A percentile compares a stretch with the other conserved stretches of the same genome.
Evolutionary conservation across 1,140 invertebrate species (phyloP).

Genomic region (Brachionus rotundiformis): DNA sequence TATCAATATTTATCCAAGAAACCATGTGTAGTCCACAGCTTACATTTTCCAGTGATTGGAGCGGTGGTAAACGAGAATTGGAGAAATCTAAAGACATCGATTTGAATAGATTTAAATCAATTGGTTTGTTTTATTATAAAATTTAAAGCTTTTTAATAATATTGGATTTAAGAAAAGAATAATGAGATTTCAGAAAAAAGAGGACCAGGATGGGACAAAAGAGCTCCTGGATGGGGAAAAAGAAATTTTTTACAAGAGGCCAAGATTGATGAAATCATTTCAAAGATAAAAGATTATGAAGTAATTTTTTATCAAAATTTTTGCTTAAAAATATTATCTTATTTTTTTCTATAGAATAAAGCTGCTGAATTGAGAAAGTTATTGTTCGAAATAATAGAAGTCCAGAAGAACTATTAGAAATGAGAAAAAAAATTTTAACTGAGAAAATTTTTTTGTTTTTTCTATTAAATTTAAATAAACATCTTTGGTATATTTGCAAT

Average conservation of each 20-base stretch:
- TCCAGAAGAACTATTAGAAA: background rate
- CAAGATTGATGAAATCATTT: background rate
- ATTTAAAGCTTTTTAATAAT: background rate
- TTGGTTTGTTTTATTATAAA: background rate
- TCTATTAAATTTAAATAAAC: background rate
- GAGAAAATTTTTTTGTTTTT: background rate
- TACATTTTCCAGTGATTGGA: constrained; percentile 49
- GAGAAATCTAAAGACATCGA: background rate
- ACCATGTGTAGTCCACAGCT: constrained; percentile 7
- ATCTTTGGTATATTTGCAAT: background rate
- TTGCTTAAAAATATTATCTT: background rate
- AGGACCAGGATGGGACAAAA: constrained; percentile 6
- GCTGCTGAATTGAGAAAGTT: constrained; percentile 10
- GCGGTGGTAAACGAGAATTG: constrained; percentile 43
- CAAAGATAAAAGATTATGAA: constrained; percentile 2
- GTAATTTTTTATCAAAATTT: background rate
- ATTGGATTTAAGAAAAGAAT: background rate
- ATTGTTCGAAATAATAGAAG: background rate
- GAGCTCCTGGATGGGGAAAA: constrained; percentile 36
- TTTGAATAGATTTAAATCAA: background rate
- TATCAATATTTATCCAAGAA: constrained; percentile 2
- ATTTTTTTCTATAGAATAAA: constrained; percentile 10
- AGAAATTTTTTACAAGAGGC: background rate
- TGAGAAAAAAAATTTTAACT: background rate
- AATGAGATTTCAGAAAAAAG: constrained; percentile 15